phyloP scores from a whole-genome alignment of 2,888 invertebrate species.

The Lasioglossum leucozonium region DNA sequence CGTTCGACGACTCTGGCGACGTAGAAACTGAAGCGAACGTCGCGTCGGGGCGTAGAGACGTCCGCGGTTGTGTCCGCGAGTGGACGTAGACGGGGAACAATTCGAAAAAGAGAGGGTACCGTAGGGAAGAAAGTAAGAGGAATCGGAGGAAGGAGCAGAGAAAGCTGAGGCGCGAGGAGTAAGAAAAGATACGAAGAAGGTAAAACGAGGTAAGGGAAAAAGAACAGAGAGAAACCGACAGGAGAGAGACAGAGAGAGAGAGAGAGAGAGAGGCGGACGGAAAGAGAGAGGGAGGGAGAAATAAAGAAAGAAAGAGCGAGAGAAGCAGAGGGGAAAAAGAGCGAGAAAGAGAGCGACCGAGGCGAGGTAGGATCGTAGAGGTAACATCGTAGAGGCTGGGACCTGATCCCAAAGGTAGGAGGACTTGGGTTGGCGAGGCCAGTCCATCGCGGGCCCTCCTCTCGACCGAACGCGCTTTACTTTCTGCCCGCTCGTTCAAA shows the following conservation, averaged over 20 bases:
- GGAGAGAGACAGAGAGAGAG: neutral
- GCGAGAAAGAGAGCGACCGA: slow-evolving; percentile 53
- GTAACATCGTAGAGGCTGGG: slow-evolving; percentile 82
- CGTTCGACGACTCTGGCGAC: slow-evolving; percentile 56
- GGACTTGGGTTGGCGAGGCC: slow-evolving; percentile 79
- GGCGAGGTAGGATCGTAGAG: slow-evolving; percentile 80
- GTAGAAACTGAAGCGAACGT: slow-evolving; percentile 67
- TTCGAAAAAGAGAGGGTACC: slow-evolving; percentile 21
- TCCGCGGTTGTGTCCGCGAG: slow-evolving; percentile 36
- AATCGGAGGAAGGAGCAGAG: slow-evolving; percentile 48
- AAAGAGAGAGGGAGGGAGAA: neutral
- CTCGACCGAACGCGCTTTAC: slow-evolving; percentile 82
- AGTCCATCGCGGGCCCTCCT: slow-evolving; percentile 84
- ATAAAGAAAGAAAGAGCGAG: slow-evolving; percentile 34
- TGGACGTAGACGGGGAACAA: slow-evolving; percentile 38
- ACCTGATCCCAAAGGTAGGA: slow-evolving; percentile 84
- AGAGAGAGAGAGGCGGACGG: neutral
- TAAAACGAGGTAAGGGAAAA: slow-evolving; percentile 17
- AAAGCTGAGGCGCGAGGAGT: slow-evolving; percentile 29
- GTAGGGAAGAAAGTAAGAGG: slow-evolving; percentile 2
- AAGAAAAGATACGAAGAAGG: slow-evolving; percentile 52
- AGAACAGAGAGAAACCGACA: neutral
- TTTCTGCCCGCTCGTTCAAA: slow-evolving; percentile 79
- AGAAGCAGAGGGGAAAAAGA: slow-evolving; percentile 47
- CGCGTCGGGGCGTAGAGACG: slow-evolving; percentile 51